phyloP scores from a whole-genome alignment of 1,140 invertebrate genomes.

The Macrostomum lignano region DNA sequence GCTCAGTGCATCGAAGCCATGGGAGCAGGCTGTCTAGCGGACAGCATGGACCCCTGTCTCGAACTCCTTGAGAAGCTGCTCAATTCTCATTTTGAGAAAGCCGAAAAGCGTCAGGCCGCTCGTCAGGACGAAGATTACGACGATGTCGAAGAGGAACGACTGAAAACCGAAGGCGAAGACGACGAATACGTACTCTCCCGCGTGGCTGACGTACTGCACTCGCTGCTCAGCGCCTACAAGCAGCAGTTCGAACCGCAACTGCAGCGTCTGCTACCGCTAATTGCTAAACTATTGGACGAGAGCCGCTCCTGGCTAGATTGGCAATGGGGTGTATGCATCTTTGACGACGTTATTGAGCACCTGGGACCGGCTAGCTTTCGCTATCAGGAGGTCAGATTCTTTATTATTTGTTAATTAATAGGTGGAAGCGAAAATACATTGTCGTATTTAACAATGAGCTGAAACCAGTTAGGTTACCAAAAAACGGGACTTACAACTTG shows the following conservation, averaged over 20 bases:
- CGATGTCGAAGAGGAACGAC: conserved; percentile 67
- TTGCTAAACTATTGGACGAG: conserved; percentile 56
- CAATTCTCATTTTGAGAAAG: conserved; percentile 64
- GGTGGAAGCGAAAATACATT: no score
- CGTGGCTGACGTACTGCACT: conserved; percentile 64
- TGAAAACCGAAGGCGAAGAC: no score
- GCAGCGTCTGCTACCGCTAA: conserved; percentile 55
- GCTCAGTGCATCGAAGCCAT: conserved; percentile 56
- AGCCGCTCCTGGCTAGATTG: no score
- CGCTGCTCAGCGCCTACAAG: conserved; percentile 57
- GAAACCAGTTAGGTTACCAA: no score
- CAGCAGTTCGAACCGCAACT: conserved; percentile 56
- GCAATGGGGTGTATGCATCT: no score
- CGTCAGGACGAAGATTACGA: conserved; percentile 75
- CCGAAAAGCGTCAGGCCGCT: no score
- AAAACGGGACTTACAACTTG: no score
- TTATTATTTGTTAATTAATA: no score
- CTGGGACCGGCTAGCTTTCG: no score
- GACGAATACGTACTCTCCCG: conserved; percentile 62
- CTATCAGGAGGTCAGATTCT: no score
- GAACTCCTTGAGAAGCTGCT: conserved; percentile 59
- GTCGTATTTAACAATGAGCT: no score
- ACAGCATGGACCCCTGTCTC: conserved; percentile 48
- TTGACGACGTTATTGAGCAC: no score
- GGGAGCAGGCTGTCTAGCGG: conserved; percentile 46